Conservation (phyloP, 2,888 invertebrate genomes). For the Bombylius major region DNA sequence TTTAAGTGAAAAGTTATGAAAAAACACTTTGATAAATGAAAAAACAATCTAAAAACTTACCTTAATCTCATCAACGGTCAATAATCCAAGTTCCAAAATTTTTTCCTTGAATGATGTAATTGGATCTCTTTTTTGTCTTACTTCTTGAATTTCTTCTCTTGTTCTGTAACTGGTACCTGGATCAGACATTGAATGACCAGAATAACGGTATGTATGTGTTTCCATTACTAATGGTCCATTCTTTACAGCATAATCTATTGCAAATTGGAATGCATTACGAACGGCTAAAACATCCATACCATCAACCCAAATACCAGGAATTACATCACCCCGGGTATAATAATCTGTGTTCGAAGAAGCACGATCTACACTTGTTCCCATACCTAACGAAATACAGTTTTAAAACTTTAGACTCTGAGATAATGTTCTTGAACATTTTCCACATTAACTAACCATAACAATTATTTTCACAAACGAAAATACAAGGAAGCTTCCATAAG, state of each 20-base stretch:
- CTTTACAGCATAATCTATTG: conserved; percentile 67
- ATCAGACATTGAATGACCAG: conserved; percentile 98
- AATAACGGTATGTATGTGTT: conserved; percentile 90
- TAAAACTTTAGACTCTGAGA: no score
- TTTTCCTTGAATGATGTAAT: conserved; percentile 90
- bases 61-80: conserved; percentile 80
- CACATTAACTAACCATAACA: conserved; percentile 58
- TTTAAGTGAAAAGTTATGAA: no score
- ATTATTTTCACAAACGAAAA: conserved; percentile 97
- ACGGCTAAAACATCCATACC: conserved; percentile 96
- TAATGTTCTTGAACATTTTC: no score
- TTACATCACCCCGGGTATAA: conserved; percentile 85
- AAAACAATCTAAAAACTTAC: conserved; percentile 35
- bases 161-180: conserved; percentile 95
- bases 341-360: conserved; percentile 80
- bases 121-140: conserved; percentile 90
- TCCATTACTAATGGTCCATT: conserved; percentile 92
- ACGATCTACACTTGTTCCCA: conserved; percentile 90
- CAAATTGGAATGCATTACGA: conserved; percentile 71
- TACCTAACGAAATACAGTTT: conserved; percentile 37
- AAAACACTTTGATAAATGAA: no score
- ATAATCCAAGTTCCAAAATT: conserved; percentile 62
- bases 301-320: conserved; percentile 96
- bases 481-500: conserved; percentile 82
- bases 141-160: conserved; percentile 93